Evolutionary conservation across 2,888 invertebrate genomes (phyloP).

Genomic region (Euzetes globulus): DNA sequence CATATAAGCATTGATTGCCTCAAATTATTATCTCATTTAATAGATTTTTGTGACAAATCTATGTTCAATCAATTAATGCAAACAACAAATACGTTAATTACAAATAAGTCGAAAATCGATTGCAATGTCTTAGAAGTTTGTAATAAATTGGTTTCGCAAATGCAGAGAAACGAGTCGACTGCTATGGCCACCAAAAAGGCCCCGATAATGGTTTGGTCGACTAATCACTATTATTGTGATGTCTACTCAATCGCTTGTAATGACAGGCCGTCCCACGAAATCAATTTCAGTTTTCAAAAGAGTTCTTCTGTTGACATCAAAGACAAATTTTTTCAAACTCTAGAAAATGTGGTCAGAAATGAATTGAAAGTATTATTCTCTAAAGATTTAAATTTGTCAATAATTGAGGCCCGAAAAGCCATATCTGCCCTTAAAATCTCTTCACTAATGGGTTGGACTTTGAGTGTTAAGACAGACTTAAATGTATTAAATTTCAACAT

Average conservation of each 20-base stretch:
- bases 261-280: background rate
- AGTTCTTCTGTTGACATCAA: background rate
- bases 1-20: conserved; percentile 19
- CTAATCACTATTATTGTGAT: conserved; percentile 9
- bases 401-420: conserved; percentile 19
- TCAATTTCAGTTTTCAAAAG: conserved; percentile 30
- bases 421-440: background rate
- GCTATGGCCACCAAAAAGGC: background rate
- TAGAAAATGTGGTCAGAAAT: conserved; percentile 10
- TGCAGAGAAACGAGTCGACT: background rate
- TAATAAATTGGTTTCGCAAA: background rate
- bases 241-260: background rate
- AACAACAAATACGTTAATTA: conserved; percentile 20
- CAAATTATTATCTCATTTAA: conserved; percentile 25
- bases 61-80: conserved; percentile 33
- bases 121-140: background rate
- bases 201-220: background rate
- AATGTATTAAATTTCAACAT: background rate
- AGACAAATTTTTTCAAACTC: conserved; percentile 11
- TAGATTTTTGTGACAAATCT: conserved; percentile 28
- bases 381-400: background rate
- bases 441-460: background rate
- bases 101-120: background rate
- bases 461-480: background rate
- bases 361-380: conserved; percentile 22